Conservation (phyloP, 92 coral and sea anemone species). For the Phenganax marumi region DNA sequence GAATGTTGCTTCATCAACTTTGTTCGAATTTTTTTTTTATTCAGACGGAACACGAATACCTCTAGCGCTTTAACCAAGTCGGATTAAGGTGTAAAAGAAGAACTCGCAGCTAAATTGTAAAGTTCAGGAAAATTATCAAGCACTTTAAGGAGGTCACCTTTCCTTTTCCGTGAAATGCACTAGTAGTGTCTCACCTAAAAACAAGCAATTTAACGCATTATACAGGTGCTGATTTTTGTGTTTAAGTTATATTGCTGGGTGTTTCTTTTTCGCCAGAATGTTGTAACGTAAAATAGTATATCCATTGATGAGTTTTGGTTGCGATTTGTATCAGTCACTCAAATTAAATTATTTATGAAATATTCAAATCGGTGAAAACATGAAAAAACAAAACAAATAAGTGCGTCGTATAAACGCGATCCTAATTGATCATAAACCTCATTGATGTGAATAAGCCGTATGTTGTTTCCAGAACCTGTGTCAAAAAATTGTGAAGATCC, state of each 20-base stretch:
- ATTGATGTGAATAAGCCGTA: not conserved
- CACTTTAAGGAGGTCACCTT: not conserved
- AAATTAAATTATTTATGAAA: no score
- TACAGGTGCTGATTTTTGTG: no score
- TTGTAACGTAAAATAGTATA: no score
- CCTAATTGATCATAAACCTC: not conserved
- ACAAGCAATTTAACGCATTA: no score
- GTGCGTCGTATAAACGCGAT: not conserved
- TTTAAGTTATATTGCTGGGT: no score
- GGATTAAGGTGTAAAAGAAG: not conserved
- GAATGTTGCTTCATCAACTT: not conserved
- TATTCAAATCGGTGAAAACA: not conserved
- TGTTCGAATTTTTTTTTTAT: not conserved
- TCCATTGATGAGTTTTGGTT: no score
- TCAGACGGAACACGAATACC: not conserved
- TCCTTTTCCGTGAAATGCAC: constrained; percentile 20
- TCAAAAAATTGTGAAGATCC: not conserved
- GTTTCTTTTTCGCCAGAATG: no score
- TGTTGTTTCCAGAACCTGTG: constrained; percentile 1
- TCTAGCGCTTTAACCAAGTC: not conserved
- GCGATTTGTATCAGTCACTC: no score
- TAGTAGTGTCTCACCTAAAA: not conserved
- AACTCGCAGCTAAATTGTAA: not conserved
- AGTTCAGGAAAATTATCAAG: not conserved
- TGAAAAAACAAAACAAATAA: not conserved